These are phyloP conservation scores for Himalopsyche japonica DNA, from an alignment of 2,888 invertebrate genomes.

Conservation along the genomic window DNA sequence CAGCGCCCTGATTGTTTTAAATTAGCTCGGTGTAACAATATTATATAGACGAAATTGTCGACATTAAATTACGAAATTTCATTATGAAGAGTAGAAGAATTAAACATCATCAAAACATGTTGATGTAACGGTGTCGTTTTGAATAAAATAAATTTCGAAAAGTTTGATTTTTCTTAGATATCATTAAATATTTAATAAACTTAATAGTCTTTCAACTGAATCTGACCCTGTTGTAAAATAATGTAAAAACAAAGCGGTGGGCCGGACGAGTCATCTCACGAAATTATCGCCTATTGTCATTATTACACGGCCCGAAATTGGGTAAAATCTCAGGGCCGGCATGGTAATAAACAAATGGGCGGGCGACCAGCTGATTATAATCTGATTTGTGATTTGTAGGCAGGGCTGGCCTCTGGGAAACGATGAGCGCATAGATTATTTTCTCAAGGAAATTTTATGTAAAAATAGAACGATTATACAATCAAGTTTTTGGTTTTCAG, in stretches of 20 bases:
- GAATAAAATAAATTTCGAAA: too few species aligned
- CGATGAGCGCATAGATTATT: neutral
- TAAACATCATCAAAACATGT: too few species aligned
- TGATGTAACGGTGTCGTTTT: too few species aligned
- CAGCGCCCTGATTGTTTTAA: too few species aligned
- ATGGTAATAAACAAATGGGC: neutral
- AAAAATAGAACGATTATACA: neutral
- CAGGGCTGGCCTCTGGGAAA: neutral
- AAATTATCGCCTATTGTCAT: neutral
- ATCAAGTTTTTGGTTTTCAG: neutral
- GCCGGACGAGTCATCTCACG: neutral
- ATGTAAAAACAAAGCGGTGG: neutral
- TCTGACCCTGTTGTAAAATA: neutral
- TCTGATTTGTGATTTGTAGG: neutral
- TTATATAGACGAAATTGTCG: too few species aligned
- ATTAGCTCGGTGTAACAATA: too few species aligned
- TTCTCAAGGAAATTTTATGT: neutral
- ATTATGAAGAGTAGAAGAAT: too few species aligned
- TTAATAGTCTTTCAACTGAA: neutral
- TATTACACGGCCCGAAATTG: neutral
- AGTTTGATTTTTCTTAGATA: too few species aligned
- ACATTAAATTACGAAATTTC: too few species aligned
- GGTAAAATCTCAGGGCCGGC: conserved; percentile 1
- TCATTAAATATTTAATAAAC: neutral
- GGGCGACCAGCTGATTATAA: neutral